phyloP scores from a whole-genome alignment of 53 echinoderm and acorn worm genomes.

The Patiria pectinifera region DNA sequence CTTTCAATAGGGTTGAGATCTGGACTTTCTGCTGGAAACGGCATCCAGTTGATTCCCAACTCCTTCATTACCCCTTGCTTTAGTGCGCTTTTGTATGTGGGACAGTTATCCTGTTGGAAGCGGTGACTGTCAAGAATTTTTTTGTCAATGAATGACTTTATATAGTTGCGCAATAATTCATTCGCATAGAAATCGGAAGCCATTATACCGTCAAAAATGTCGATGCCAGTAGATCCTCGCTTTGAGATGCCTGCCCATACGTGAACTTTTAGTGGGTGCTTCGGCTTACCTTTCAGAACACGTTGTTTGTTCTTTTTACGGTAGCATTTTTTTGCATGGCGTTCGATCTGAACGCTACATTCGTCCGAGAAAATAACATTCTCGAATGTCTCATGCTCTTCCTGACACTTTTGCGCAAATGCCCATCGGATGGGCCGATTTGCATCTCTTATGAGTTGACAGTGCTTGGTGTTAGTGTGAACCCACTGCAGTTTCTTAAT shows the following conservation, averaged over 20 bases:
- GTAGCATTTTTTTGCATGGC: not conserved
- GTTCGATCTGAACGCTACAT: too few relatives aligned
- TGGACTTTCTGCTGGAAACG: slow-evolving; percentile 4
- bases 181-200: slow-evolving; percentile 38
- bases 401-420: not conserved
- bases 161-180: not conserved
- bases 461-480: not conserved
- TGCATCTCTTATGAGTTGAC: slow-evolving; percentile 3
- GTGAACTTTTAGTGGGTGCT: too few relatives aligned
- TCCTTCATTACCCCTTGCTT: not conserved
- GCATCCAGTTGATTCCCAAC: slow-evolving; percentile 23
- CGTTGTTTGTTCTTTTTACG: not conserved
- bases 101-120: slow-evolving; percentile 31
- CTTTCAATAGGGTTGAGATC: too few relatives aligned
- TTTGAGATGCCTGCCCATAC: slow-evolving; percentile 21
- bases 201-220: slow-evolving; percentile 63
- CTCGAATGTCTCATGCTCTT: not conserved
- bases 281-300: slow-evolving; percentile 25
- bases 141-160: slow-evolving; percentile 5
- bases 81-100: not conserved
- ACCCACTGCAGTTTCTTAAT: not conserved
- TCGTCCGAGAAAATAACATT: slow-evolving; percentile 7
- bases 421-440: slow-evolving; percentile 1
- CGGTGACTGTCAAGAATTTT: not conserved
- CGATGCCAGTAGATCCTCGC: not conserved